Evolutionary conservation across 2,888 invertebrate species (phyloP), one percentile per base, ranked within the genome.

Genomic region (Orthosia gracilis): DNA sequence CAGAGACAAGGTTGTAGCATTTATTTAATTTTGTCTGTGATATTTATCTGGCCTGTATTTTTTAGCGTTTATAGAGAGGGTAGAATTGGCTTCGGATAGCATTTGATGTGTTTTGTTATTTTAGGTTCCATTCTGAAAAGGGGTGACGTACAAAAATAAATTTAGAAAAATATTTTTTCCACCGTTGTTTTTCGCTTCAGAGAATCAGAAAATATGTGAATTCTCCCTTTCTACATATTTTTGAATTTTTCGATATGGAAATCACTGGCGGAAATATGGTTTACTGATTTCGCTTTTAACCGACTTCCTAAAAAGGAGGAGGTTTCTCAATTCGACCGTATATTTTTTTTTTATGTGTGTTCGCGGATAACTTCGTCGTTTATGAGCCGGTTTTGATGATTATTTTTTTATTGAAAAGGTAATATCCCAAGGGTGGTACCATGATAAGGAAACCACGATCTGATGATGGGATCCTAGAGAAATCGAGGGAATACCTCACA

Each of bases 21-120:
- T 82, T 82, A 84, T 86, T 86, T 87, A 85, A 86, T 85, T 83
- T 84, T 71, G 49, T 61, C 74, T 62, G 75, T 82, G 74, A 82
- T 87, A 87, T 86, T 87, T 85, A 84, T 82, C 64, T 77, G 49
- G 61, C 64, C 21, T 81, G 73, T 85, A 74, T 83, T 78, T 86
- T 84, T 81, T 79, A 13, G 50, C 77, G 40, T 76, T 70, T 69
- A 72, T 62, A 65, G 31, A 75, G 74, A 73, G 62, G 68, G 70
- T 72, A 66, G 52, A 75, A 80, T 72, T 76, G 79, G 68, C 72
- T 76, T 73, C 47, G 26, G 26, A 73, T 67, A 79, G 70, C 68
- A 61, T 71, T 73, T 59, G 45, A 18, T 64, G 63, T 66, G 58
- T 71, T 75, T 69, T 73, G 66, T 71, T 81, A 40, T 62, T 64